Conservation (phyloP, 2,113 vertebrate species). For the Eudorcas thomsonii region DNA sequence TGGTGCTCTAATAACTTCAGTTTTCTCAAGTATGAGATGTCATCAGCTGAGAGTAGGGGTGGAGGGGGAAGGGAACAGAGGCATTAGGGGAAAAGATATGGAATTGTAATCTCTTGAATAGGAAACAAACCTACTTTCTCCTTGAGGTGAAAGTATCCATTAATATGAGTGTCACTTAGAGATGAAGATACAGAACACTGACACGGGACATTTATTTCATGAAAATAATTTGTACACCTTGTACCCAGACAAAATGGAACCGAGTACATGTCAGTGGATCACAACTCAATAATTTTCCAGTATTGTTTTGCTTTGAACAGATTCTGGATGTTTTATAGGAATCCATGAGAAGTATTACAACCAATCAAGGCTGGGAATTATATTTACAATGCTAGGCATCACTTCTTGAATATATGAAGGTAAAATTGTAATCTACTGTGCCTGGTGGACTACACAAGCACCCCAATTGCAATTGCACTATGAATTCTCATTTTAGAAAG, state of each 20-base stretch:
- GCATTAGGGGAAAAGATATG: not conserved
- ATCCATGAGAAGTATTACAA: not conserved
- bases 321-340: constrained; percentile 38
- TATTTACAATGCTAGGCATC: not conserved
- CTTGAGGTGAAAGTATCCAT: not conserved
- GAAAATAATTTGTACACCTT: not conserved
- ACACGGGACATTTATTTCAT: not conserved
- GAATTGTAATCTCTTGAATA: not conserved
- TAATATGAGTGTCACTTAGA: constrained; percentile 1
- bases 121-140: not conserved
- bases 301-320: constrained; percentile 16
- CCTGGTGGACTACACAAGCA: not conserved
- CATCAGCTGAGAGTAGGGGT: not conserved
- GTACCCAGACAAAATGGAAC: not conserved
- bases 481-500: constrained; percentile 16
- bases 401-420: constrained; percentile 16
- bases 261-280: not conserved
- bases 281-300: not conserved
- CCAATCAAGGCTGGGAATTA: not conserved
- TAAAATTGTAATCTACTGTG: not conserved
- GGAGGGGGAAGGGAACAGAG: not conserved
- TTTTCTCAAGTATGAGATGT: constrained; percentile 5
- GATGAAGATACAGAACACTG: not conserved
- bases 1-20: not conserved
- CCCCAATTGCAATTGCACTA: not conserved